phyloP scores from a whole-genome alignment of 2,113 vertebrate species.

The Polyodon spathula region DNA sequence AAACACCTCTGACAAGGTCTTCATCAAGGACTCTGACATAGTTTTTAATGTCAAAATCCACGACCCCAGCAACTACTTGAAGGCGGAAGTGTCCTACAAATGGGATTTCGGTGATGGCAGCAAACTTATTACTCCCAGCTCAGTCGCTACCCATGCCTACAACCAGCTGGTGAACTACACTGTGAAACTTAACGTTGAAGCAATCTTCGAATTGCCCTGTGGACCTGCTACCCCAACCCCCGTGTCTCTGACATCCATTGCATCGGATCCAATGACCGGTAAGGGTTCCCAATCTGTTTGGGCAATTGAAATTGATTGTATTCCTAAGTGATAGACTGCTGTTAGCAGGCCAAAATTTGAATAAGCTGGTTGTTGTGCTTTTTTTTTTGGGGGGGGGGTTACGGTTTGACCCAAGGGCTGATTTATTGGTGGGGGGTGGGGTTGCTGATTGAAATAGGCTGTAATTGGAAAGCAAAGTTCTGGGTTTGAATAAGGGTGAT shows the following conservation, averaged over 20 bases:
- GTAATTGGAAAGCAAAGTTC: too few species aligned
- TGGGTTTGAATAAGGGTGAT: too few species aligned
- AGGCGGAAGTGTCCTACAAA: slow-evolving; percentile 62
- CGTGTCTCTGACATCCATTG: slow-evolving; percentile 19
- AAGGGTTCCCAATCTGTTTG: neutral
- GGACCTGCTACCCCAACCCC: slow-evolving; percentile 47
- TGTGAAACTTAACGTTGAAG: slow-evolving; percentile 72
- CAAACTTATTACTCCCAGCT: slow-evolving; percentile 63
- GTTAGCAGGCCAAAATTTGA: too few species aligned
- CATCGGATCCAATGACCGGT: slow-evolving; percentile 28
- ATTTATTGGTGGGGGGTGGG: too few species aligned
- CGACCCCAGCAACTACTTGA: slow-evolving; percentile 82
- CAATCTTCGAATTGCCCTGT: slow-evolving; percentile 66
- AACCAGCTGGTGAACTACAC: slow-evolving; percentile 61
- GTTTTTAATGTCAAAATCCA: slow-evolving; percentile 70
- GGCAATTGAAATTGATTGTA: neutral
- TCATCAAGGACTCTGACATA: slow-evolving; percentile 70
- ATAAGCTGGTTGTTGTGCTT: too few species aligned
- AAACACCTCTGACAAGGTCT: slow-evolving; percentile 70
- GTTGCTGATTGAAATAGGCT: too few species aligned
- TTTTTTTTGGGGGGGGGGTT: too few species aligned
- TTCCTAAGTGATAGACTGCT: too few species aligned
- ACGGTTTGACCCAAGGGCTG: too few species aligned
- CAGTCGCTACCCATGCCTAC: slow-evolving; percentile 66
- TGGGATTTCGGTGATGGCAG: slow-evolving; percentile 86